Evolutionary conservation across 1,140 invertebrate species (phyloP), one percentile per base, ranked within the genome.

Genomic region (Phenacoccus solenopsis): DNA sequence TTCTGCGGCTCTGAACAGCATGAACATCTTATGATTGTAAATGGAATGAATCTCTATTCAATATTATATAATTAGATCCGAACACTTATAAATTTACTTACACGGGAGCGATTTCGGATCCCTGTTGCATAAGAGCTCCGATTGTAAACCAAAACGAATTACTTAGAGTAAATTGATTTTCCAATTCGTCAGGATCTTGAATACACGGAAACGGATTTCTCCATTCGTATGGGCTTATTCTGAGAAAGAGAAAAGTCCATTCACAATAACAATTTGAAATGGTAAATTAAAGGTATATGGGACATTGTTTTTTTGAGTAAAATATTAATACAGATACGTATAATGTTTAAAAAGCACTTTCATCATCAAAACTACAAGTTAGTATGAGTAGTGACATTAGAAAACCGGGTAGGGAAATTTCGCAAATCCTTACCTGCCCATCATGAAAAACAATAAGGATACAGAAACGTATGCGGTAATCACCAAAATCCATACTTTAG

Each of bases 401-500:
- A n/a, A n/a, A n/a, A n/a, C n/a, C n/a, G n/a, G n/a, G n/a, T n/a
- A n/a, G n/a, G n/a, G n/a, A n/a, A n/a, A n/a, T n/a, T n/a, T n/a
- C 13, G 24, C n/a, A 28, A 67, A 71, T 72, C 79, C 78, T 82
- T 76, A 75, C 71, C 90, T 81, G n/a, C 90, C 93, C 74, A 94
- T 83, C 67, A 94, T 79, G 75, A 89, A 94, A 71, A 95, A 84
- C 67, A 91, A 79, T 24, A 91, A 74, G 1, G 91, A 91, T 5
- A 93, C 87, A 5, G 85, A 84, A 28, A 93, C 75, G 77, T 91
- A 94, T 1, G 89, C 87, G 0, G 85, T 79, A 0, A 87, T 85
- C 74, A 95, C 82, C 75, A 85, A 88, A 56, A 90, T 78, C 91
- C 92, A 94, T 1, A 93, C 90, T 57, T 88, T 86, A 0, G 86